Base-by-base conservation (phyloP, 2,113 vertebrate genomes). In the Myanophis thanlyinensis region DNA sequence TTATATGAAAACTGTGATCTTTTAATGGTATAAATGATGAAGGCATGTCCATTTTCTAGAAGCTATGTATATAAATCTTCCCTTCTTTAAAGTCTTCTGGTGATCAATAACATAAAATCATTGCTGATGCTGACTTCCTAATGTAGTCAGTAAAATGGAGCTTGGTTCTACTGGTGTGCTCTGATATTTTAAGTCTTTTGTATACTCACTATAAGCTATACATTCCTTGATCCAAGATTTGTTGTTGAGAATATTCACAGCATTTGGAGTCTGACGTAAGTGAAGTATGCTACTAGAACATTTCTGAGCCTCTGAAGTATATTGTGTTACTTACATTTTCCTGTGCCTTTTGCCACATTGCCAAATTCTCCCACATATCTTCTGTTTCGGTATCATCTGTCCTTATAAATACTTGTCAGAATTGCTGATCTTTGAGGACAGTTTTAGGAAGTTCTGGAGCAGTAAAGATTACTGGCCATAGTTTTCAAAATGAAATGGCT, bases 281-380 rank as follows among this genome's bases (percentile, higher is more conserved):
- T 89, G 73, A 91, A 91, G 53, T 89, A 89, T 93, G 87, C 25
- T 85, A 91, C 53, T 62, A 52, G 53, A 89, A 89, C 73, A 91
- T 93, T 93, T 85, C 48, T 89, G 85, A 89, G 52, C 40, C 62
- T 85, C 90, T 91, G 86, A 91, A 93, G 85, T 93, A 87, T 93
- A 90, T 91, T 91, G 44, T 93, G 90, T 88, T 93, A 90, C 90
- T 88, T 89, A 93, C 15, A n/a, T 93, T 91, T 91, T 91, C 90
- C 93, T 91, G 86, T 73, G 46, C 52, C 46, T 85, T 47, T 59
- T 56, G 62, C 73, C 13, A 85, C 44, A 52, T 53, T 93, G 93
- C 59, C 93, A 93, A 86, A 23, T 91, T 91, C 92, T 91, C 92
- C 90, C 92, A 93, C 93, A 59, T 91, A 84, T 89, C 90, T 85